phyloP scores from a whole-genome alignment of 2,113 vertebrate genomes.

The Sander lucioperca region DNA sequence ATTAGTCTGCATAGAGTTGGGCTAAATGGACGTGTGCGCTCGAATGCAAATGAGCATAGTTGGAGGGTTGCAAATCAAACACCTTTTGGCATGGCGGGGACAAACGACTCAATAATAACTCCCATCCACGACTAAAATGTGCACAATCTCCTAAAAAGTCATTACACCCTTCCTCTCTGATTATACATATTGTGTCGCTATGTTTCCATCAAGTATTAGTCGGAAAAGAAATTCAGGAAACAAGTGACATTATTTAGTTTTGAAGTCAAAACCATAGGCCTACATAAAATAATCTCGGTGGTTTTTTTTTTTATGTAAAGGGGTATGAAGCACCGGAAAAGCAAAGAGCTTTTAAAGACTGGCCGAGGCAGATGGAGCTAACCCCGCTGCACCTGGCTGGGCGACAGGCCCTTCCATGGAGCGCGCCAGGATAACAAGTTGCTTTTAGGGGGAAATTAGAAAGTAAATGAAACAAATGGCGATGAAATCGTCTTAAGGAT shows the following conservation, averaged over 20 bases:
- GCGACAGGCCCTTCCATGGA: constrained; percentile 40
- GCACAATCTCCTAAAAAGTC: background rate
- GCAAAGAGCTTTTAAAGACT: constrained; percentile 8
- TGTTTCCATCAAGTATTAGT: background rate
- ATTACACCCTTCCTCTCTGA: background rate
- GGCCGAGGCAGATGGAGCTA: constrained; percentile 37
- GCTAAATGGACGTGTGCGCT: constrained; percentile 48
- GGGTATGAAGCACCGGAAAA: background rate
- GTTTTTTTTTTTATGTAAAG: background rate
- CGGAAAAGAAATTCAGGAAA: background rate
- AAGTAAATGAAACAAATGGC: constrained; percentile 84
- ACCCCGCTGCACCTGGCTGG: constrained; percentile 42
- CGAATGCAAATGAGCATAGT: constrained; percentile 32
- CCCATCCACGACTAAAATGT: background rate
- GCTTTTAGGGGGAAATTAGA: constrained; percentile 78
- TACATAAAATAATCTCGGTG: too few relatives aligned
- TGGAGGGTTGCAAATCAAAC: background rate
- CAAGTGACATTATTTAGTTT: too few relatives aligned
- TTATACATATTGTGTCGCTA: background rate
- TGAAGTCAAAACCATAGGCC: background rate
- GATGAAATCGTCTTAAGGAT: constrained; percentile 81
- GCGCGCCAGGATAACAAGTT: constrained; percentile 78
- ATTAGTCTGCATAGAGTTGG: constrained; percentile 63
- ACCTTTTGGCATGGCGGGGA: background rate
- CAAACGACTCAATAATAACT: background rate